Percentiles rank a stretch among this genome's conserved stretches.
These are phyloP conservation scores for Xestobium rufovillosum DNA, from an alignment of 2,888 invertebrate species.

Conservation along the genomic window DNA sequence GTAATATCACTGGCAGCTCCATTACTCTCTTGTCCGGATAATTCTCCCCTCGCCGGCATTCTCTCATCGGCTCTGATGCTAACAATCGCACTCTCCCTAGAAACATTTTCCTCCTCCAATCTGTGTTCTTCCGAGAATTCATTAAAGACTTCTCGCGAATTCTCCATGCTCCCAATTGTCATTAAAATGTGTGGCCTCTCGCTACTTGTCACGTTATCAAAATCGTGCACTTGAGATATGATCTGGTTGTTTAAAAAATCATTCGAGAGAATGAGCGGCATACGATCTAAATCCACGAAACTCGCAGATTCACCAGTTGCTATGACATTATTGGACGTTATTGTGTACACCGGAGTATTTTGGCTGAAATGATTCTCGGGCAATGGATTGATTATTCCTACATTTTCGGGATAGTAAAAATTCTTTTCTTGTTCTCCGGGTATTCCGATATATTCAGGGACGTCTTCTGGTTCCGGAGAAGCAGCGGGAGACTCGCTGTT, in stretches of 20 bases:
- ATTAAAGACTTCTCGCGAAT: slow-evolving; percentile 22
- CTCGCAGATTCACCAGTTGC: slow-evolving; percentile 38
- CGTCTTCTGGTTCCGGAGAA: not conserved
- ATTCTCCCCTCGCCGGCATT: slow-evolving; percentile 81
- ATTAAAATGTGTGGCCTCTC: slow-evolving; percentile 34
- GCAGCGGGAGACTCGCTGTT: not conserved
- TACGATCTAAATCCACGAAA: slow-evolving; percentile 48
- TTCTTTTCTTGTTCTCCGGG: not conserved
- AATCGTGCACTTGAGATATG: slow-evolving; percentile 37
- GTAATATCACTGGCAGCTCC: slow-evolving; percentile 69
- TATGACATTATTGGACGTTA: not conserved
- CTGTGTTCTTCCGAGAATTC: slow-evolving; percentile 41
- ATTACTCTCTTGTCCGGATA: slow-evolving; percentile 81
- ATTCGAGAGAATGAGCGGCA: slow-evolving; percentile 35
- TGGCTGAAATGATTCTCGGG: no score
- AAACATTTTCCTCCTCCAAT: slow-evolving; percentile 33
- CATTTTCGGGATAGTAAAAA: slow-evolving; percentile 1
- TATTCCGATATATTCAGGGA: not conserved
- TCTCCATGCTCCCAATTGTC: slow-evolving; percentile 35
- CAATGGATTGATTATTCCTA: no score
- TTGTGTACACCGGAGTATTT: not conserved
- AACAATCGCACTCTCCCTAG: slow-evolving; percentile 54
- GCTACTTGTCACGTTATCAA: slow-evolving; percentile 29
- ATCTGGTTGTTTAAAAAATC: slow-evolving; percentile 36
- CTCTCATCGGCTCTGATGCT: slow-evolving; percentile 79